Evolutionary conservation across 2,797 vertebrate species (phyloP), one percentile per base, ranked within the genome.

Genomic region (Scyliorhinus canicula): DNA sequence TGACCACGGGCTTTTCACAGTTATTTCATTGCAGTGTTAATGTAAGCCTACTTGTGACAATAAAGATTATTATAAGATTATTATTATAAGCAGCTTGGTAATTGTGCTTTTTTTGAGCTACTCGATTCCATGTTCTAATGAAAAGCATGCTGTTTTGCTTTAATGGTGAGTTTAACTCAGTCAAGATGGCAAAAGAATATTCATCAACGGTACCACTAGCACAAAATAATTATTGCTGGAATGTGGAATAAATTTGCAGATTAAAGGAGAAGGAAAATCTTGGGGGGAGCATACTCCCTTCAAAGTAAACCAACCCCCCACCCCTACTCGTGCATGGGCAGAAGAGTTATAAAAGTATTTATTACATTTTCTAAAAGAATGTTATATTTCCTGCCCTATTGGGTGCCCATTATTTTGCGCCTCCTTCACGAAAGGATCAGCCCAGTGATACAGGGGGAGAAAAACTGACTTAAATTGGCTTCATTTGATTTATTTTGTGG

Each of bases 151-250:
- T 11, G 26, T 52, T 67, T 93, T 93, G 26, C 50, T 71, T 69
- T 71, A 50, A 31, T 71, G 26, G 14, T 69, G 40, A 88, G 85
- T 63, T 63, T 91, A 47, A 93, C 44, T 67, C 65, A 11, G 91
- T 93, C 63, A 93, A 65, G 63, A 67, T 69, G 57, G 88, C 35
- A 63, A 90, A 90, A 90, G 55, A 93, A 52, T 31, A 93, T 71
- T 93, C 44, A 47, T 69, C 44, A 93, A 69, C 14, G 52, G 26
- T 71, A 40, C 2, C n/a, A 93, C 26, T 28, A 31, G 63, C 91
- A 31, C 31, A 57, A 40, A 90, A 90, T 90, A 16, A 21, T 90
- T 90, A 90, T n/a, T n/a, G 55, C 35, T n/a, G 88, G 57, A 91
- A 91, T 63, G 60, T 44, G 57, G 60, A 63, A 63, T 91, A 40